Evolutionary conservation across 1,140 invertebrate genomes (phyloP).

Genomic region (Campoletis sonorensis): DNA sequence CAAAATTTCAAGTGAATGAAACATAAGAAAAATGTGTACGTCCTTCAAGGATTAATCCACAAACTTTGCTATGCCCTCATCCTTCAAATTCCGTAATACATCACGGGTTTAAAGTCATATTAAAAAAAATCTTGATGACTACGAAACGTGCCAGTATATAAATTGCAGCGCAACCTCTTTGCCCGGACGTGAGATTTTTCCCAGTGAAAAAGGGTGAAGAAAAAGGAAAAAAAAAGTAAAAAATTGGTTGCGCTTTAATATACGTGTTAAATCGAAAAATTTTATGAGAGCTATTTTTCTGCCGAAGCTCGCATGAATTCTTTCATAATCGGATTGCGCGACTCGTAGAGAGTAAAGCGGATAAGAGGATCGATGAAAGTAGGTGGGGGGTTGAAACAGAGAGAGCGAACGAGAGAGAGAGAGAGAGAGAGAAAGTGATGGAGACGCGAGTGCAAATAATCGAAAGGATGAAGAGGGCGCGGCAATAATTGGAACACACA

Average conservation of each 20-base stretch:
- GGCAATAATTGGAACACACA: constrained; percentile 51
- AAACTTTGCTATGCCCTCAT: no score
- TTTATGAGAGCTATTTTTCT: constrained; percentile 45
- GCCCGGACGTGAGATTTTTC: no score
- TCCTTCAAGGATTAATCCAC: no score
- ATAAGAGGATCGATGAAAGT: constrained; percentile 5
- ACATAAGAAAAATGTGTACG: no score
- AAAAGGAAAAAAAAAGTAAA: no score
- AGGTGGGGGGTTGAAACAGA: constrained; percentile 15
- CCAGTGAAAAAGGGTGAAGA: no score
- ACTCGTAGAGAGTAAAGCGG: constrained; percentile 46
- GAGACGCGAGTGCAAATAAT: not conserved
- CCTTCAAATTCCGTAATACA: no score
- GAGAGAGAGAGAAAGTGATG: not conserved
- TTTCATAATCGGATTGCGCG: constrained; percentile 43
- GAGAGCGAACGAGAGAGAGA: constrained; percentile 11
- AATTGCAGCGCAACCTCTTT: no score
- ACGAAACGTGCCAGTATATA: no score
- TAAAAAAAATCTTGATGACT: no score
- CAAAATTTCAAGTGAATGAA: no score
- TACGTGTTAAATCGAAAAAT: constrained; percentile 50
- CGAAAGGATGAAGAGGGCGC: constrained; percentile 22
- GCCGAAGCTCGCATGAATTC: constrained; percentile 46
- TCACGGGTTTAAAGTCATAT: no score
- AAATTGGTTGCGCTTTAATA: not conserved